Evolutionary conservation across 1,140 invertebrate species (phyloP).

Genomic region (Drosophila eugracilis): DNA sequence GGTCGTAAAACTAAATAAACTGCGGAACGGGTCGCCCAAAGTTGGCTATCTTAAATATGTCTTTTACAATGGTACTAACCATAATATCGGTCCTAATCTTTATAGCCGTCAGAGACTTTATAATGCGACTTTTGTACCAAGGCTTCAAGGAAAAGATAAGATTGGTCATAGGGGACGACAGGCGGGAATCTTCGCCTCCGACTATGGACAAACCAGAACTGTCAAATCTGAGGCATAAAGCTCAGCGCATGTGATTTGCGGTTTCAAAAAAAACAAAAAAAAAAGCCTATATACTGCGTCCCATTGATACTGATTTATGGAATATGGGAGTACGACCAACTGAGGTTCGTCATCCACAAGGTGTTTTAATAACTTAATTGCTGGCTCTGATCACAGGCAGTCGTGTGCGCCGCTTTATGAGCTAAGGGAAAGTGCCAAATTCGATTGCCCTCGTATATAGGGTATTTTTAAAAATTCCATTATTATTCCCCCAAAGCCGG

Average conservation of each 20-base stretch:
- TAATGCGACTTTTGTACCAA: conserved; percentile 71
- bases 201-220: background rate
- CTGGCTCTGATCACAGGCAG: conserved; percentile 20
- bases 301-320: conserved; percentile 45
- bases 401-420: conserved; percentile 56
- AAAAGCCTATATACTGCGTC: too few species aligned
- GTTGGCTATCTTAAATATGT: conserved; percentile 73
- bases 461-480: conserved; percentile 52
- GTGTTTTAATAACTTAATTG: conserved; percentile 58
- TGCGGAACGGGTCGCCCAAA: conserved; percentile 24
- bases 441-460: conserved; percentile 7
- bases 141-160: conserved; percentile 52
- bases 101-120: conserved; percentile 58
- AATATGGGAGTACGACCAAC: conserved; percentile 16
- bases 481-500: conserved; percentile 1
- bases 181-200: conserved; percentile 30
- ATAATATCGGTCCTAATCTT: conserved; percentile 72
- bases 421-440: conserved; percentile 38
- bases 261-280: too few species aligned
- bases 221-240: conserved; percentile 26
- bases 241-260: conserved; percentile 39
- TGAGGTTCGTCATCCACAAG: conserved; percentile 39
- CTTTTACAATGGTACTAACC: conserved; percentile 73
- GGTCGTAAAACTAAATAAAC: conserved; percentile 45
- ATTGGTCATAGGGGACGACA: conserved; percentile 38